Base-by-base conservation (phyloP, 2,113 vertebrate genomes). In the Formicarius rufipectus region DNA sequence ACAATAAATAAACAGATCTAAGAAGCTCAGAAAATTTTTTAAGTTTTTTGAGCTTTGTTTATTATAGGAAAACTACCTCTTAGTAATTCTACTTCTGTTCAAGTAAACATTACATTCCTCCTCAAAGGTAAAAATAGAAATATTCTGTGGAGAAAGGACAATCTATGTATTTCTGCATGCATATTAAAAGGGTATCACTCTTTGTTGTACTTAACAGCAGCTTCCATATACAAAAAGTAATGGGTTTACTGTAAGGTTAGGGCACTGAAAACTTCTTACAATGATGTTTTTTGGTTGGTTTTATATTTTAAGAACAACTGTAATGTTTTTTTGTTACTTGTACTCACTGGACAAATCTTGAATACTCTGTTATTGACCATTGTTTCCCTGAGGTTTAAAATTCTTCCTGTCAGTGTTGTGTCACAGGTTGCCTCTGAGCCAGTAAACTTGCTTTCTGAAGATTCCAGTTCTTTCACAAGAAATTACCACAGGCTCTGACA, bases 401-500 rank as follows among this genome's bases (percentile, higher is more conserved):
- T 58, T 91, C 30, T 15, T 93, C 72, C 27, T 72, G 45, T 33
- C n/a, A 62, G 10, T 39, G 19, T 7, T 49, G 11, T 62, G 47
- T 23, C 24, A 69, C n/a, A 79, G 35, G 62, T 53, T 67, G 27
- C 7, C 52, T 52, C 37, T 75, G n/a, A 47, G 30, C 16, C 7
- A 24, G 28, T 40, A 62, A 47, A 79, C 39, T n/a, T 44, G 21
- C 12, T 24, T 44, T n/a, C 23, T 0, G 0, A 72, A 83, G 42
- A 75, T 39, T 53, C 21, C 27, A 30, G 8, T 12, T 77, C 14
- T 80, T 58, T 59, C 53, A 40, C 22, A 55, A 39, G 17, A 47
- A 91, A 77, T 42, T 39, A 69, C 20, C 0, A 3, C 7, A 37
- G 39, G 25, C 19, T 55, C 64, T 74, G 44, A 67, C 59, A 90